Base-by-base conservation (phyloP, 2,888 invertebrate genomes). In the Agrotis puta region DNA sequence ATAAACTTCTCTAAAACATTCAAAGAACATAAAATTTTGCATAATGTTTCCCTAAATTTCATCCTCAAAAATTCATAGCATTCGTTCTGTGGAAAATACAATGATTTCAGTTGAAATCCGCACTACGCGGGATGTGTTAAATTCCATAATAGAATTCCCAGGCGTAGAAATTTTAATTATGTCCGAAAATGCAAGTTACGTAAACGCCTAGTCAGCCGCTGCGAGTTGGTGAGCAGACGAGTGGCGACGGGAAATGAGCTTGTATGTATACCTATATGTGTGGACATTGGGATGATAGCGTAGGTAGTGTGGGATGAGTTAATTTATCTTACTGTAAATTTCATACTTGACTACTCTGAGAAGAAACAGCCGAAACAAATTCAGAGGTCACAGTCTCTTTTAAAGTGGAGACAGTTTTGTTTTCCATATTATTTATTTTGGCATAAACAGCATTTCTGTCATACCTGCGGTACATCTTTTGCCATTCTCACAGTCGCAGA, bases 101-200 rank as follows among this genome's bases (percentile, higher is more conserved):
- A 83, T 74, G 75, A 81, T 76, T 81, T 50, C 74, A 78, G 67
- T 66, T 66, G 58, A 83, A 85, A 83, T 74, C 64, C 66, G 45
- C 80, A 68, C 59, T n/a, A 22, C 16, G 61, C 43, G 71, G 64
- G 86, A 83, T 81, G 82, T 86, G 87, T 86, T 88, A 87, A 88
- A 88, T 89, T 90, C 87, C 89, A 85, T 89, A 88, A 89, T 88
- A 89, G 86, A 85, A 90, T 90, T 88, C 82, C 80, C 85, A 71
- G 74, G 77, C 83, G 85, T 84, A 88, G 85, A 91, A 88, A 90
- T 91, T 90, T 91, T 90, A 91, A 91, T 91, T 90, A 87, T 88
- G 89, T 87, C 86, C 87, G 87, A 89, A 90, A 89, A 89, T 89
- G 84, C 84, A 88, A 87, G 88, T 88, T 89, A 84, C 85, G 84